Evolutionary conservation across 2,888 invertebrate genomes (phyloP), one percentile per base, ranked within the genome.

Genomic region (Bugulina stolonifera): DNA sequence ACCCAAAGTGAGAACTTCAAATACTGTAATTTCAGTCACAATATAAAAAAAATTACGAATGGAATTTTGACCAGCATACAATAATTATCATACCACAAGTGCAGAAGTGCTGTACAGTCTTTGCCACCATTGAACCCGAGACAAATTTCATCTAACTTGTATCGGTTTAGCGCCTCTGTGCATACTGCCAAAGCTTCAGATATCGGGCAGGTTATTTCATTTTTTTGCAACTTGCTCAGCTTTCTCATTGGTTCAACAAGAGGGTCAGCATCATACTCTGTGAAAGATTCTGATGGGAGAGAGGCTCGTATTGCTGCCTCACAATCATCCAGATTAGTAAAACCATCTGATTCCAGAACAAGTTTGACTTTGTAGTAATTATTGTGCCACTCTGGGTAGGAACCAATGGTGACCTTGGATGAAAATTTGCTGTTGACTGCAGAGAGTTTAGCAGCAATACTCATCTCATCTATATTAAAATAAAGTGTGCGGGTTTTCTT

Each of bases 101-200:
- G 91, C 54, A 99, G 86, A 22, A 98, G 87, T 0, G 91, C 93
- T 0, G 97, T 97, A 82, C 98, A 98, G 86, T 99, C 99, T 86
- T 99, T 99, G 0, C 99, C 99, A 1, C 99, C 99, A 82, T 99
- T 99, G 85, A 98, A 99, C 34, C 94, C 92, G 35, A 99, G 82
- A 79, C 94, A 93, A 23, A 94, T 86, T 83, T 93, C 90, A 72
- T 90, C 88, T 27, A 90, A 82, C n/a, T 88, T 87, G 82, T 89
- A 93, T 78, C 55, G 43, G 2, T 71, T 54, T 32, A 73, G 58
- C 43, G 29, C n/a, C 32, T 82, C 78, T 58, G 83, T 83, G 27
- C 86, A 76, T 0, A 83, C 77, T 2, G 75, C 58, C 10, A 85
- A 77, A n/a, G 86, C 81, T 32, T 80, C 77, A 2, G 72, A 73